phyloP scores from a whole-genome alignment of 2,113 vertebrate genomes.

The Vanacampus margaritifer region DNA sequence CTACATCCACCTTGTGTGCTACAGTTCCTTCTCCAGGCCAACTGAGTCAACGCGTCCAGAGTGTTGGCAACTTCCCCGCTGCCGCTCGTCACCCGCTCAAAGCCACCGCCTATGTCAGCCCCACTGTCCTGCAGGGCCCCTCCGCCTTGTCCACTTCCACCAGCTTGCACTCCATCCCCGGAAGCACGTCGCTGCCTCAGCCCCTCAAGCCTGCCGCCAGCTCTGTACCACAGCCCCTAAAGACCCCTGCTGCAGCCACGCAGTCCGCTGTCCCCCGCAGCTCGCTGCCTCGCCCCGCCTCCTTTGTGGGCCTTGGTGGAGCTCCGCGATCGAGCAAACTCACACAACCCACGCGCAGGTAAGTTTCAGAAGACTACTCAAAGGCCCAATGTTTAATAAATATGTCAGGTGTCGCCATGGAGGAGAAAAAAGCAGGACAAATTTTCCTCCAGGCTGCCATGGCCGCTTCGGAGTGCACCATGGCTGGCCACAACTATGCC shows the following conservation, averaged over 20 bases:
- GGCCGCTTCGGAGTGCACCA: no score
- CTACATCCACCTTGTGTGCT: slow-evolving; percentile 2
- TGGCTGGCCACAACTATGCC: no score
- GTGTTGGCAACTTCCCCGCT: slow-evolving; percentile 86
- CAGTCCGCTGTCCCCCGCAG: slow-evolving; percentile 75
- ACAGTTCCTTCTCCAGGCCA: slow-evolving; percentile 90
- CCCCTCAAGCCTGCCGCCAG: slow-evolving; percentile 80
- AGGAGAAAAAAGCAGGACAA: no score
- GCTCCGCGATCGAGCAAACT: slow-evolving; percentile 86
- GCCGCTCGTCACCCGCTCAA: slow-evolving; percentile 82
- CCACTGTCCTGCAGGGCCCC: slow-evolving; percentile 88
- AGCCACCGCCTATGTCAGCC: slow-evolving; percentile 95
- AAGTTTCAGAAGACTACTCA: slow-evolving; percentile 19
- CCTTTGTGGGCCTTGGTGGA: slow-evolving; percentile 82
- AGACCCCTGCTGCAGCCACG: slow-evolving; percentile 64
- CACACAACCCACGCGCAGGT: slow-evolving; percentile 90
- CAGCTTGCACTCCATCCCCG: slow-evolving; percentile 77
- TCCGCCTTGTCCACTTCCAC: slow-evolving; percentile 73
- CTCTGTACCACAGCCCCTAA: slow-evolving; percentile 76
- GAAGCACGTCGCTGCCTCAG: slow-evolving; percentile 76
- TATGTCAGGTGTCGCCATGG: no score
- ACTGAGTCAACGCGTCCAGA: slow-evolving; percentile 88
- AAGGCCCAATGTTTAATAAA: no score
- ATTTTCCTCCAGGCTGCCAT: no score
- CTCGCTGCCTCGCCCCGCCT: slow-evolving; percentile 86